These are phyloP conservation scores for Choloepus didactylus DNA, from an alignment of 2,797 vertebrate genomes.

Conservation along the genomic window DNA sequence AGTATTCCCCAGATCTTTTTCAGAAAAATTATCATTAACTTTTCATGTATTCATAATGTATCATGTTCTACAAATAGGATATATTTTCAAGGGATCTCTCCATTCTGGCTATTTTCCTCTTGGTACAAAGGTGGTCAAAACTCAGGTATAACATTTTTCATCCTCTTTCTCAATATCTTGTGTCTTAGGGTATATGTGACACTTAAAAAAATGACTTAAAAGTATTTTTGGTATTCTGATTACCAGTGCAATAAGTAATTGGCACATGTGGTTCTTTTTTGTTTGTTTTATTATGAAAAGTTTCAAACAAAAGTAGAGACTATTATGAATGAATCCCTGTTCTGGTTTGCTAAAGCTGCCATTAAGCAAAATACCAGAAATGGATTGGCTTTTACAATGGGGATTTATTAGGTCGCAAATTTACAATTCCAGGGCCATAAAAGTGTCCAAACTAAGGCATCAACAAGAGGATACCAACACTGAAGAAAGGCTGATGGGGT, in stretches of 20 bases:
- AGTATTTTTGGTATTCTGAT: conserved; percentile 60
- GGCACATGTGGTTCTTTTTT: neutral
- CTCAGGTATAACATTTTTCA: neutral
- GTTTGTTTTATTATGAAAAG: conserved; percentile 48
- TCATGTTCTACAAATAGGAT: neutral
- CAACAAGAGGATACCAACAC: no score
- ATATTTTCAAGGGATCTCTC: neutral
- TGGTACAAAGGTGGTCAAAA: neutral
- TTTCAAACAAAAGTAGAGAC: neutral
- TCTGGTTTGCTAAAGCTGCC: no score
- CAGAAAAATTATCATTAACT: neutral
- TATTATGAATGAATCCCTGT: conserved; percentile 30
- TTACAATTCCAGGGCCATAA: no score
- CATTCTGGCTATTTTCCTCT: neutral
- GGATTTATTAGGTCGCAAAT: no score
- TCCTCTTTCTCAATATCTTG: conserved; percentile 42
- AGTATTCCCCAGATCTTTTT: neutral
- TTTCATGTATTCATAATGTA: neutral
- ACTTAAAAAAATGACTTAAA: conserved; percentile 45
- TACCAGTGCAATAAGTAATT: neutral
- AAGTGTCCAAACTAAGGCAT: no score
- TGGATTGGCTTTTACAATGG: no score
- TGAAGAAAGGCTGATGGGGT: no score
- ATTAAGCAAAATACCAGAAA: no score
- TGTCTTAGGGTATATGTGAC: neutral